Percentiles rank a stretch among this genome's conserved stretches.
Evolutionary conservation across 2,113 vertebrate species (phyloP).

Genomic region (Donacobius atricapilla): DNA sequence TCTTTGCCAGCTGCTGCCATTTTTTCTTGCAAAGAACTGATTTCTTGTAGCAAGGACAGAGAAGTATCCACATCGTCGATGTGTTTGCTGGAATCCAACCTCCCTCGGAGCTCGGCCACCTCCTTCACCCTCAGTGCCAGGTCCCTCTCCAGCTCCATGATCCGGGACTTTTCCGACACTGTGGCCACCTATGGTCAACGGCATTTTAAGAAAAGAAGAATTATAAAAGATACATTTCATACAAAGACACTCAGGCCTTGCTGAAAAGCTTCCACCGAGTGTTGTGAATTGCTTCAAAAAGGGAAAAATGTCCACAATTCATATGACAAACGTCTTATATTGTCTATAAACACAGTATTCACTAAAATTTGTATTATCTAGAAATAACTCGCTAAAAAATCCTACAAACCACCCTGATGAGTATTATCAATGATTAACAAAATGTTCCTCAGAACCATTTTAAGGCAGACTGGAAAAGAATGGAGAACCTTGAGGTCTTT

Average conservation of each 20-base stretch:
- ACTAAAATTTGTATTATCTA: not conserved
- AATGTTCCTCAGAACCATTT: not conserved
- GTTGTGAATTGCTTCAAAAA: not conserved
- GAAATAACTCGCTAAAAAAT: not conserved
- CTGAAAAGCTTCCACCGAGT: not conserved
- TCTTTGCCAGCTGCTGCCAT: slow-evolving; percentile 74
- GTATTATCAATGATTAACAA: not conserved
- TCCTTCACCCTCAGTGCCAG: slow-evolving; percentile 84
- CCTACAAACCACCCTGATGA: not conserved
- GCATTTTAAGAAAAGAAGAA: slow-evolving; percentile 38
- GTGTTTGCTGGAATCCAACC: slow-evolving; percentile 79
- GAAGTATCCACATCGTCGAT: slow-evolving; percentile 75
- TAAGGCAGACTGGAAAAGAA: not conserved
- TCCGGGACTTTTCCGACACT: slow-evolving; percentile 94
- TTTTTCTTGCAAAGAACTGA: slow-evolving; percentile 84
- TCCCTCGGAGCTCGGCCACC: slow-evolving; percentile 83
- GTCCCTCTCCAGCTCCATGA: slow-evolving; percentile 95
- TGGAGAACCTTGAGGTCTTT: not conserved
- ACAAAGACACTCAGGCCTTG: not conserved
- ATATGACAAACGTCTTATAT: not conserved
- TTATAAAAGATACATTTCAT: not conserved
- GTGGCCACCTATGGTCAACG: slow-evolving; percentile 86
- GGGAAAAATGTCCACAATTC: not conserved
- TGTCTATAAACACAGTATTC: not conserved
- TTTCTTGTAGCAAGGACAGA: slow-evolving; percentile 85